Percentiles rank a stretch among this genome's conserved stretches.
phyloP scores from a whole-genome alignment of 2,888 invertebrate genomes.

The Heteropelma amictum region DNA sequence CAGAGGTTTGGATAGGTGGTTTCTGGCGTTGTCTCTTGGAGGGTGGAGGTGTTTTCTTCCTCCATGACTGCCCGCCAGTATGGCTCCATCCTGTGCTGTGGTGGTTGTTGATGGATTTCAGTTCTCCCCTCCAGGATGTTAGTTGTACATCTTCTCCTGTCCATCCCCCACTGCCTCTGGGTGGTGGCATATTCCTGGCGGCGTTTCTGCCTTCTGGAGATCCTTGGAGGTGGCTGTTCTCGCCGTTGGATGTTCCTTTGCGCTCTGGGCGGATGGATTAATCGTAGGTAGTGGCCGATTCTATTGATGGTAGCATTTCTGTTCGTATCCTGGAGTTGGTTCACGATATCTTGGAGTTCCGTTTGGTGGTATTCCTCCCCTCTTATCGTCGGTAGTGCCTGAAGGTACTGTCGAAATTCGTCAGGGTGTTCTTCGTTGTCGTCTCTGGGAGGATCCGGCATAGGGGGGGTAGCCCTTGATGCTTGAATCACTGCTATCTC shows the following conservation, averaged over 20 bases:
- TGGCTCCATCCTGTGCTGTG: conserved; percentile 38
- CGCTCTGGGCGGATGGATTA: not conserved
- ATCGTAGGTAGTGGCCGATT: not conserved
- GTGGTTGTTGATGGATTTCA: too few relatives aligned
- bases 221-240: too few relatives aligned
- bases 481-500: not conserved
- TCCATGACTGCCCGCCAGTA: conserved; percentile 39
- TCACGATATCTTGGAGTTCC: not conserved
- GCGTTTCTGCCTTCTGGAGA: not conserved
- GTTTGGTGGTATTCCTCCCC: not conserved
- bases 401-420: not conserved
- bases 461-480: not conserved
- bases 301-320: not conserved
- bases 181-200: not conserved
- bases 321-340: not conserved
- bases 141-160: not conserved
- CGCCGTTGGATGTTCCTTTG: not conserved
- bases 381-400: not conserved
- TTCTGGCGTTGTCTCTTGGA: not conserved
- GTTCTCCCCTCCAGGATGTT: not conserved
- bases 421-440: too few relatives aligned
- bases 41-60: not conserved
- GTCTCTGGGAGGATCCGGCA: not conserved
- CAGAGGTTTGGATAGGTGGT: too few relatives aligned
- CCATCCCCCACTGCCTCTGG: not conserved